Percentiles rank a stretch among this genome's conserved stretches.
These are phyloP conservation scores for Hofmannophila pseudospretella DNA, from an alignment of 2,888 invertebrate genomes.

Conservation along the genomic window DNA sequence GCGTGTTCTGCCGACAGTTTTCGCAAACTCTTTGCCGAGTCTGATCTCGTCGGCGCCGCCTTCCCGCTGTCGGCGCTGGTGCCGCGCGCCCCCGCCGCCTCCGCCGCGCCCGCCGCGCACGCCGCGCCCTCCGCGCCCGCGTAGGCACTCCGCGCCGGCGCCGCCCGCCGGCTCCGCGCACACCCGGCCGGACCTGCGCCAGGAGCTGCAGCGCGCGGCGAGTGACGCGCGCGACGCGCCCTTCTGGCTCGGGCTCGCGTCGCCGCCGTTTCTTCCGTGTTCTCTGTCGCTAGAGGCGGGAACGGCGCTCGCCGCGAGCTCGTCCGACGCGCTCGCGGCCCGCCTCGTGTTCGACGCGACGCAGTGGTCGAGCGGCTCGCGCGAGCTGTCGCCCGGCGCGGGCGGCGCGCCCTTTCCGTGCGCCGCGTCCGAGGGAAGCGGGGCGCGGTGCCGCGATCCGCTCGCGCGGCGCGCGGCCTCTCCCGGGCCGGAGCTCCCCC, in stretches of 20 bases:
- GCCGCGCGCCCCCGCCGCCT: conserved; percentile 83
- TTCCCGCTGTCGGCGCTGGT: conserved; percentile 86
- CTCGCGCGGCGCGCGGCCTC: too few species aligned
- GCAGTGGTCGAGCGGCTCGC: conserved; percentile 53
- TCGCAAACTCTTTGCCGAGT: conserved; percentile 92
- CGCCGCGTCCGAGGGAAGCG: too few species aligned
- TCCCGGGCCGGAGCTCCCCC: too few species aligned
- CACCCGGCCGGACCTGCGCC: conserved; percentile 50
- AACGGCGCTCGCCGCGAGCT: conserved; percentile 87
- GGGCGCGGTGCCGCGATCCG: conserved; percentile 6
- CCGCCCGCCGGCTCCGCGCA: conserved; percentile 16
- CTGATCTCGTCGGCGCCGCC: conserved; percentile 83
- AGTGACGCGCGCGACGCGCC: too few species aligned
- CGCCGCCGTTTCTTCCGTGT: too few species aligned
- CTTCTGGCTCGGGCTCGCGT: too few species aligned
- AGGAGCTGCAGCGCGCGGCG: too few species aligned
- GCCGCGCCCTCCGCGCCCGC: conserved; percentile 57
- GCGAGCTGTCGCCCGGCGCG: conserved; percentile 63
- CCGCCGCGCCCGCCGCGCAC: conserved; percentile 80
- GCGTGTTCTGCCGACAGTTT: conserved; percentile 80
- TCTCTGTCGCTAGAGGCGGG: too few species aligned
- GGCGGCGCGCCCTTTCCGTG: conserved; percentile 15
- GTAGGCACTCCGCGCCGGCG: conserved; percentile 56
- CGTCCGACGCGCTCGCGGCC: conserved; percentile 82
- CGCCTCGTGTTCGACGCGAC: conserved; percentile 81